Percentiles rank a stretch among this genome's conserved stretches.
Evolutionary conservation across 2,797 vertebrate genomes (phyloP).

Genomic region (Champsocephalus gunnari): DNA sequence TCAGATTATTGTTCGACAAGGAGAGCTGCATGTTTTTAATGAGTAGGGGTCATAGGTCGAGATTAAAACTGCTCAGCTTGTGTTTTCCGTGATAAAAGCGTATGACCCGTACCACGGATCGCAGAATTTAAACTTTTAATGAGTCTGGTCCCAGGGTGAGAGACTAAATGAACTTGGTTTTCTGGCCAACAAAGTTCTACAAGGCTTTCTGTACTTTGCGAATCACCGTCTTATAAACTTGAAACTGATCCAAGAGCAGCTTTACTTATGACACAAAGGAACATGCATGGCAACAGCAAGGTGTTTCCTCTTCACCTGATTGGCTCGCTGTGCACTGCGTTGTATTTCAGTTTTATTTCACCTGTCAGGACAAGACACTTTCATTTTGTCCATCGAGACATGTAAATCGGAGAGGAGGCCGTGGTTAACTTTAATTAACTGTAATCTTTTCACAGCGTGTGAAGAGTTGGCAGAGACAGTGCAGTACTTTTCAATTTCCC

Average conservation of each 20-base stretch:
- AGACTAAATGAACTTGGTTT: background rate
- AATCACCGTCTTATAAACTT: background rate
- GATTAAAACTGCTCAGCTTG: constrained; percentile 35
- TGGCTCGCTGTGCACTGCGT: background rate
- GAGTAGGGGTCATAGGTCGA: constrained; percentile 20
- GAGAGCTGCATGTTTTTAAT: constrained; percentile 50
- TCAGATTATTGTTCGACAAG: constrained; percentile 33
- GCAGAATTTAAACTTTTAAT: constrained; percentile 46
- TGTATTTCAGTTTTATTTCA: background rate
- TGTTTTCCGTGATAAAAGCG: constrained; percentile 20
- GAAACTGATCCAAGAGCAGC: background rate
- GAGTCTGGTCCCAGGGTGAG: constrained; percentile 16
- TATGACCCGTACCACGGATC: constrained; percentile 13
- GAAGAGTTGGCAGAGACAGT: background rate
- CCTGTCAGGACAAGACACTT: background rate
- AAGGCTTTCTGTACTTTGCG: background rate
- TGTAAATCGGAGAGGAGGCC: background rate
- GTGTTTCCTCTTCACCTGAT: background rate
- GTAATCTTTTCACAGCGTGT: constrained; percentile 1
- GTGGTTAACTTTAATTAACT: background rate
- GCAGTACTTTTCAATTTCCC: background rate
- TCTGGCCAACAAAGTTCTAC: constrained; percentile 15
- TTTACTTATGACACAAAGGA: background rate
- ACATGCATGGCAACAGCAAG: background rate
- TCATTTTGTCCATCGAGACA: background rate